Conservation (phyloP, 2,797 vertebrate genomes). For the Microctenopoma stevenorrisi region DNA sequence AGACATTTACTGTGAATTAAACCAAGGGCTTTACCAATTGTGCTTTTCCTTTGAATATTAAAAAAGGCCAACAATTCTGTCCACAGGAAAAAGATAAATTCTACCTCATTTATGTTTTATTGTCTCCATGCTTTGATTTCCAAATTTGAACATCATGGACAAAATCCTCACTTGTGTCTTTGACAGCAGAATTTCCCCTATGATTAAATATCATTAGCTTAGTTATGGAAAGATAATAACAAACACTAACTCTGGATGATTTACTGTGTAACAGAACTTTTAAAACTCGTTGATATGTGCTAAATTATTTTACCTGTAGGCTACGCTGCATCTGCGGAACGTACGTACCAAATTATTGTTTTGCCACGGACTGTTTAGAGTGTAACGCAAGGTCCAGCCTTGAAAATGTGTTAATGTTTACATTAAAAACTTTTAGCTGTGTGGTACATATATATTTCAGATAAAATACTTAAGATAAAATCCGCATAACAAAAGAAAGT, state of each 20-base stretch:
- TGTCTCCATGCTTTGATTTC: background rate
- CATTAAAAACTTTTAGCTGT: background rate
- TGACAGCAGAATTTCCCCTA: background rate
- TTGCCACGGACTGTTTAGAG: conserved; percentile 9
- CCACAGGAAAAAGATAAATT: background rate
- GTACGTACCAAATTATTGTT: fast-evolving
- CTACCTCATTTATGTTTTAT: background rate
- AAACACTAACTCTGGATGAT: background rate
- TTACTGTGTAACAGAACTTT: background rate
- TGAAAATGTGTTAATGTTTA: conserved; percentile 2
- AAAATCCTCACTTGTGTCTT: background rate
- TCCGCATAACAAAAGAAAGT: background rate
- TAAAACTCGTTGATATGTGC: background rate
- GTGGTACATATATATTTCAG: too few relatives aligned
- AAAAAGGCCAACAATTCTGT: background rate
- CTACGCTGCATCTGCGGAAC: conserved; percentile 40
- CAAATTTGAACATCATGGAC: background rate
- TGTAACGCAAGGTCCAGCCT: conserved; percentile 41
- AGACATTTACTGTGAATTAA: conserved; percentile 22
- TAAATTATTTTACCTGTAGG: too few relatives aligned
- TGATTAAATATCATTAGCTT: too few relatives aligned
- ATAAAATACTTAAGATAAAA: too few relatives aligned
- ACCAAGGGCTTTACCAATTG: background rate
- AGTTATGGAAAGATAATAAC: background rate
- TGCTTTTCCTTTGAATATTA: background rate